Base-by-base conservation (phyloP, 2,113 vertebrate genomes). In the Gnathonemus longibarbis region DNA sequence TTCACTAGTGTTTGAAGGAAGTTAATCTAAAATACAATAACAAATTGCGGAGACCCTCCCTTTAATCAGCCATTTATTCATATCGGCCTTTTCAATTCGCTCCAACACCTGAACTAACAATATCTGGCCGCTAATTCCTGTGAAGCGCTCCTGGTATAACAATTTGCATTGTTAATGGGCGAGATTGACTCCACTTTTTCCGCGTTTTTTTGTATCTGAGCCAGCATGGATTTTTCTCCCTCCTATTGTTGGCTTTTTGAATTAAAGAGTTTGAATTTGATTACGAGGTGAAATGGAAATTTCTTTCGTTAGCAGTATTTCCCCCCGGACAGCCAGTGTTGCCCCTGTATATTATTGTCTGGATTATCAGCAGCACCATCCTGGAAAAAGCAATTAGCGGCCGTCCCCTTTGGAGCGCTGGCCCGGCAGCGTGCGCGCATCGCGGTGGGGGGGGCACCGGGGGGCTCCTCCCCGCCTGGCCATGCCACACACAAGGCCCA, bases 91-190 rank as follows among this genome's bases (percentile, higher is more conserved):
- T 94, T 95, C 94, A 95, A 95, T 95, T 95, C 95, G 93, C 88
- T 88, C 91, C 80, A 92, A 93, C 95, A 95, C 94, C 94, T 96
- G 94, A 95, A 94, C 94, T 95, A 94, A 96, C 95, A 96, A 94
- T 93, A 92, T 91, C 88, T 94, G 92, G 93, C 91, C 92, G 91
- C 93, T 92, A 93, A 92, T 92, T 93, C 94, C 93, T 86, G 90
- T 31, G 46, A 92, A 91, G 93, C 94, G 93, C 94, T 95, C 94
- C 95, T 95, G 93, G 92, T 94, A 91, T 92, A 94, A 93, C 94
- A 93, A 93, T 94, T 92, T 93, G 92, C 91, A 90, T 94, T 91
- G 93, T 92, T 95, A 95, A 95, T 94, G 94, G 93, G 94, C 94
- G 93, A 94, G 94, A 95, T 94, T 94, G 95, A 95, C 95, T 95